Percentiles rank a stretch among this genome's conserved stretches.
Evolutionary conservation across 2,113 vertebrate species (phyloP).

Genomic region (Chaetops frenatus): DNA sequence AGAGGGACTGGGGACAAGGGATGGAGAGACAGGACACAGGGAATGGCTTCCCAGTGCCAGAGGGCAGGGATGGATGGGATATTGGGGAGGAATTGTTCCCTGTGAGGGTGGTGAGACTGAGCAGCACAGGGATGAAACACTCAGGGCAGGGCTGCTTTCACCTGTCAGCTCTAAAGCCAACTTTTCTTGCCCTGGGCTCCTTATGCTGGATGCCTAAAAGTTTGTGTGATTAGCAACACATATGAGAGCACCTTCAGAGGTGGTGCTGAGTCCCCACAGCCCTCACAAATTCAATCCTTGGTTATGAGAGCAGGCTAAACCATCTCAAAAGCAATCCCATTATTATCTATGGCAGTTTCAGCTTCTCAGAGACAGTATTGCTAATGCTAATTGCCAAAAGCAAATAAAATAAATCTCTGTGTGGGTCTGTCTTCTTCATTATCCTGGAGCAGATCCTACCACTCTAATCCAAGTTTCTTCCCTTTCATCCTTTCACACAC

Average conservation of each 20-base stretch:
- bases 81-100: not conserved
- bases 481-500: constrained; percentile 14
- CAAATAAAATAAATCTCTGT: constrained; percentile 20
- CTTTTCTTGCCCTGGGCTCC: not conserved
- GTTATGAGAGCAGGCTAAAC: not conserved
- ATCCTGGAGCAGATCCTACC: constrained; percentile 4
- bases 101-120: not conserved
- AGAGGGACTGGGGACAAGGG: not conserved
- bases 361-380: not conserved
- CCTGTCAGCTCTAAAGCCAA: not conserved
- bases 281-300: not conserved
- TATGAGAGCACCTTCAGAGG: not conserved
- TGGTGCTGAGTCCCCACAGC: not conserved
- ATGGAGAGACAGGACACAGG: not conserved
- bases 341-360: not conserved
- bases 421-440: not conserved
- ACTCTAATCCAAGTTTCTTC: constrained; percentile 21
- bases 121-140: not conserved
- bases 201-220: fast-evolving
- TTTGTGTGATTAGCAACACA: not conserved
- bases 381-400: constrained; percentile 31
- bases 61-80: not conserved
- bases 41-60: not conserved
- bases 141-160: not conserved
- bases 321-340: not conserved